Evolutionary conservation across 2,888 invertebrate species (phyloP).

Genomic region (Drosophila affinis): DNA sequence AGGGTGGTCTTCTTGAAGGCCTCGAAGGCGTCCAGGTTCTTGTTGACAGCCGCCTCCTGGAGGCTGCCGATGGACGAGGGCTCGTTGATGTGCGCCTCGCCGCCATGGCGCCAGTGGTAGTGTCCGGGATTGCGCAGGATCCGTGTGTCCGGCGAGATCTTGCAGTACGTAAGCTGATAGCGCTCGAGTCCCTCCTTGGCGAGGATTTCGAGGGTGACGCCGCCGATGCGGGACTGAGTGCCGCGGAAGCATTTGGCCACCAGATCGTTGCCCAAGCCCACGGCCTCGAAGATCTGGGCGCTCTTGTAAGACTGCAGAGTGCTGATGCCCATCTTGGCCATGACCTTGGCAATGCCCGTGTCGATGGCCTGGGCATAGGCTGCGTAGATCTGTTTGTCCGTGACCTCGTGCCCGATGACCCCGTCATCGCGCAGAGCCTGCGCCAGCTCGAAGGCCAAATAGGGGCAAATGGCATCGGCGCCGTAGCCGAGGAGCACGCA

Average conservation of each 20-base stretch:
- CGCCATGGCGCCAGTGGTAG: conserved; percentile 98
- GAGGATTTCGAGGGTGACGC: conserved; percentile 94
- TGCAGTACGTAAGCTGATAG: conserved; percentile 89
- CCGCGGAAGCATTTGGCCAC: conserved; percentile 96
- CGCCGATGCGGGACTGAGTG: conserved; percentile 90
- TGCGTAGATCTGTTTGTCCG: conserved; percentile 91
- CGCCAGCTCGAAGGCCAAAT: conserved; percentile 97
- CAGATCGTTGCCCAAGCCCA: conserved; percentile 96
- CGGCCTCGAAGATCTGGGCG: conserved; percentile 99
- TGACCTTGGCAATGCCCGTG: conserved; percentile 95
- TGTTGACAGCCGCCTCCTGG: conserved; percentile 94
- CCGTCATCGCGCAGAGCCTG: conserved; percentile 93
- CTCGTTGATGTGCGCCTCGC: conserved; percentile 99
- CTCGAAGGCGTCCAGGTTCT: conserved; percentile 92
- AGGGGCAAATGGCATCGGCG: conserved; percentile 98
- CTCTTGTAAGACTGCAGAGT: conserved; percentile 99
- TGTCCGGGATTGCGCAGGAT: conserved; percentile 93
- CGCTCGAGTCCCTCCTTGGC: conserved; percentile 93
- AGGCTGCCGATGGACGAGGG: conserved; percentile 90
- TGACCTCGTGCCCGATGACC: conserved; percentile 89
- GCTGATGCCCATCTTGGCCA: conserved; percentile 99
- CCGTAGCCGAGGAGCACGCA: conserved; percentile 98
- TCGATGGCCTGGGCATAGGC: conserved; percentile 96
- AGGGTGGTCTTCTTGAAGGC: conserved; percentile 93
- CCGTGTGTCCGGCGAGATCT: conserved; percentile 87